Conservation (phyloP, 2,113 vertebrate species). For the Callaeas wilsoni region DNA sequence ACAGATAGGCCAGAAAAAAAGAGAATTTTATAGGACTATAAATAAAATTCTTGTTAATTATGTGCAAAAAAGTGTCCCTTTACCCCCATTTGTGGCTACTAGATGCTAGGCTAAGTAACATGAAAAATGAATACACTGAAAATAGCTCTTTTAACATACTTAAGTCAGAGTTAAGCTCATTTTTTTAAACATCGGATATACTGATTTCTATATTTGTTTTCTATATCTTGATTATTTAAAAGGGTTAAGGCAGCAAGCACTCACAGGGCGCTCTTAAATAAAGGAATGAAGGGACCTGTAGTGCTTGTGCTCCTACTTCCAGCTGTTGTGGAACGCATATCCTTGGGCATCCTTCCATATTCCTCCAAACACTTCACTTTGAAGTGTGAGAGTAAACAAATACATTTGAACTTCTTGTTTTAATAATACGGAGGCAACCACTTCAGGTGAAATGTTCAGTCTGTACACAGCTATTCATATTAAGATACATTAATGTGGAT, state of each 20-base stretch:
- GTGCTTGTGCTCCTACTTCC: neutral
- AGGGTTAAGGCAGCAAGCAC: neutral
- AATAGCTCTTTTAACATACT: neutral
- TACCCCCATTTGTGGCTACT: neutral
- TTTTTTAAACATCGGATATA: neutral
- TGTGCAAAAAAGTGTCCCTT: neutral
- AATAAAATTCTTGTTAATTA: neutral
- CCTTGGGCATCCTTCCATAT: neutral
- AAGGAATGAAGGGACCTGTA: neutral
- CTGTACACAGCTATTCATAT: neutral
- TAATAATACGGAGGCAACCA: neutral
- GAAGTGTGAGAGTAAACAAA: neutral
- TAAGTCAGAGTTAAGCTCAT: neutral
- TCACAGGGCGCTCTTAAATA: neutral
- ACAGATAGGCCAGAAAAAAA: neutral
- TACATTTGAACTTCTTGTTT: neutral
- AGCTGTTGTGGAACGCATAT: rapidly evolving
- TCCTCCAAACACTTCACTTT: neutral
- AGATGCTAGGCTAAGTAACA: neutral
- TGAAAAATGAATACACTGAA: neutral
- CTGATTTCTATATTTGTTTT: neutral
- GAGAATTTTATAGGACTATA: neutral
- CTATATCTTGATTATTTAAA: neutral
- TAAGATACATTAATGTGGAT: neutral
- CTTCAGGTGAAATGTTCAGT: neutral